Evolutionary conservation across 2,888 invertebrate species (phyloP), one percentile per base, ranked within the genome.

Genomic region (Mellilla xanthometata): DNA sequence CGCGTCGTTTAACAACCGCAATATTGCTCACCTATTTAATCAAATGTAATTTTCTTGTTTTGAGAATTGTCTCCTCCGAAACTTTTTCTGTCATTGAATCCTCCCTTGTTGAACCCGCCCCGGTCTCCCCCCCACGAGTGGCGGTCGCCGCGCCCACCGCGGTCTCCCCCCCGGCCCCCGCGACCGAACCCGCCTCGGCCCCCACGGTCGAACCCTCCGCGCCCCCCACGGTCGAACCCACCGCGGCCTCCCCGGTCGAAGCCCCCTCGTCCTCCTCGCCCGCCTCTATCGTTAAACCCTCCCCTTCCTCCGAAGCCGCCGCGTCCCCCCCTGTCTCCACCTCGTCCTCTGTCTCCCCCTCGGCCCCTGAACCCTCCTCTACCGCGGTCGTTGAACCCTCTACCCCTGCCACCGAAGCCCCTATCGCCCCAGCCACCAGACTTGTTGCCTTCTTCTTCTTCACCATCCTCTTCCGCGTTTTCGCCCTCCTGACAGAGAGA

Each of bases 11-110:
- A n/a, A n/a, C n/a, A n/a, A n/a, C n/a, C n/a, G n/a, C n/a, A n/a
- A n/a, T n/a, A n/a, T n/a, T n/a, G 24, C 76, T 76, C 51, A 84
- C 84, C 81, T 70, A 67, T 59, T 76, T 87, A 86, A 52, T 94
- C 93, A 73, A 95, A 95, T 40, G 90, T 92, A 48, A 94, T 95
- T 86, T 95, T 95, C 88, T 95, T 95, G 77, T 95, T 95, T 78
- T 93, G 92, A 49, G 91, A 64, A 27, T 81, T 74, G 15, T 88
- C 85, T 36, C 90, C 79, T 45, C 86, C 92, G 61, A 93, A 94
- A 69, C 93, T 92, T 68, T 92, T 92, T 66, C 93, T 91, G 65
- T 92, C 91, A 68, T 92, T 92, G 62, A 90, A 91, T 29, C 90
- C 86, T n/a, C 90, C 86, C 54, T 85, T 82, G 50, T 84, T 81